Evolutionary conservation across 2,113 vertebrate species (phyloP), one percentile per base, ranked within the genome.

Genomic region (Miniopterus natalensis): DNA sequence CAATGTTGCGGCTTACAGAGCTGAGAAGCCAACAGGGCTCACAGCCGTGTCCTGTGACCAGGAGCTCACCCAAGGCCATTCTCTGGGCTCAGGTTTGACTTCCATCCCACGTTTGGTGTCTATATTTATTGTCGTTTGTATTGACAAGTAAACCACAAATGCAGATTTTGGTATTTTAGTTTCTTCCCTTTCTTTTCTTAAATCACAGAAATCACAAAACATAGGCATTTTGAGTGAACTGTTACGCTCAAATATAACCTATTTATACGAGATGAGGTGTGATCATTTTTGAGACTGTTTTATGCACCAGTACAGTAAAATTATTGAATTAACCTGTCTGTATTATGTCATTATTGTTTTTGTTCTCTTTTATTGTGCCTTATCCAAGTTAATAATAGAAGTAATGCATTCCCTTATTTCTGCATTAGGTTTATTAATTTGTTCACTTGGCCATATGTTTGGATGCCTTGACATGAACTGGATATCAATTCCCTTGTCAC

Each of bases 401-500:
- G 61, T 42, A 61, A 20, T 61, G 4, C 21, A 27, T 36, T 59
- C 49, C 11, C 42, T 94, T 75, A 55, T 91, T 95, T 95, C 70
- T 95, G 10, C 79, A 29, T 93, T 92, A 29, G 49, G 66, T 80
- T 84, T 86, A 84, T 97, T 89, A 42, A 90, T 85, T 84, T 53
- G 36, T 45, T 95, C 65, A 42, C 71, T 92, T 92, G 14, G 29
- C 89, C 77, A 86, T 88, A 27, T 95, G 53, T 86, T 95, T 77
- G 36, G 40, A 83, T 91, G 77, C 61, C 88, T 89, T 92, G 84
- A 66, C 29, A 4, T 83, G 90, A 61, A 79, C 92, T 95, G 68
- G 75, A 87, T 70, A 88, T 25, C 91, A 20, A 94, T 97, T 96
- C 78, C 84, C 15, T 63, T 94, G 74, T 96, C 88, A 81, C 79